Evolutionary conservation across 2,888 invertebrate genomes (phyloP), one percentile per base, ranked within the genome.

Genomic region (Lycaena phlaeas): DNA sequence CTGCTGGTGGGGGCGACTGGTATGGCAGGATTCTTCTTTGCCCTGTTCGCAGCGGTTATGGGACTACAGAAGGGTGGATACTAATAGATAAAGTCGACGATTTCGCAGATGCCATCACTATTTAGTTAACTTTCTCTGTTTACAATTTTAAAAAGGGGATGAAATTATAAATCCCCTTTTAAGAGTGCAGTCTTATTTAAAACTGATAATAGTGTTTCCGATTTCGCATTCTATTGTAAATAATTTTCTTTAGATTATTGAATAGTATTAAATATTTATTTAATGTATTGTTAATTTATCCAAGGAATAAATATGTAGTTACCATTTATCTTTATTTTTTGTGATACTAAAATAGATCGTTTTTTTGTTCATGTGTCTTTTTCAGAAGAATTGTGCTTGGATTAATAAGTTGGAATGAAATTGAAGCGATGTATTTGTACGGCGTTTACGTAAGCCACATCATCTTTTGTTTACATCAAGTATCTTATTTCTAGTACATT

Each of bases 21-120:
- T 11, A 67, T 94, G 43, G 94, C 93, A 12, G 94, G 94, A 49
- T 94, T 95, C 77, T 95, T 95, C 85, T 95, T 94, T 64, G 93
- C 94, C 1, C 74, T 95, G 9, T 94, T 95, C 58, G 92, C 93
- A 38, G 92, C 94, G 1, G 91, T 92, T 3, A 90, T 94, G 86
- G 92, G 92, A 41, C 75, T 93, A 46, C 92, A 89, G 64, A 77
- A 82, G 46, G 82, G 84, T 44, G 64, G 72, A 22, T 79, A 77
- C 53, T 82, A 57, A 55, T 50, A 45, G 49, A 36, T 39, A 54
- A 56, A 53, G 68, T 68, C 65, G 68, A 68, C 66, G 59, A 46
- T 62, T 61, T 74, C 69, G 54, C 61, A 70, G 75, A 69, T 70
- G 74, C 75, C 74, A 75, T 75, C 66, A 56, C 64, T 63, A 14